Percentiles rank a stretch among this genome's conserved stretches.
Evolutionary conservation across 2,113 vertebrate genomes (phyloP).

Genomic region (Erythrolamprus reginae): DNA sequence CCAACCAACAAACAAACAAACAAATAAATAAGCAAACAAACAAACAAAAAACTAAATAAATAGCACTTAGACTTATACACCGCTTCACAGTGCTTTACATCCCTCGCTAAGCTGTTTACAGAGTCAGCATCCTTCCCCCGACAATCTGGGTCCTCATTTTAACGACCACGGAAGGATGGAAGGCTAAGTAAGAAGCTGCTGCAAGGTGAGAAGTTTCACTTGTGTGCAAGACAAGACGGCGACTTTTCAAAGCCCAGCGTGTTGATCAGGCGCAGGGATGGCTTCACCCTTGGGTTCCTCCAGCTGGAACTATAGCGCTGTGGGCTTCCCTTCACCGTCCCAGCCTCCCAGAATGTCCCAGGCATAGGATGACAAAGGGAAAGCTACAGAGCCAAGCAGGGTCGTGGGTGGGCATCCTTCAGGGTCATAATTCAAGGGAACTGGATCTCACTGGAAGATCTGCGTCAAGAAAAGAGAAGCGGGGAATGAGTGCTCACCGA

Average conservation of each 20-base stretch:
- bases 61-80: no score
- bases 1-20: no score
- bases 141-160: no score
- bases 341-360: conserved; percentile 61
- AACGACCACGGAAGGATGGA: no score
- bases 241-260: background rate
- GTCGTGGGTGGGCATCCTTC: background rate
- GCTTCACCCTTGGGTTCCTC: no score
- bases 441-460: background rate
- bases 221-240: background rate
- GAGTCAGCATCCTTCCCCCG: no score
- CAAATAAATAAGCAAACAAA: no score
- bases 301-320: conserved; percentile 22
- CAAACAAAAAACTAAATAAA: no score
- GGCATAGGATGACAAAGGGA: conserved; percentile 74
- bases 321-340: conserved; percentile 64
- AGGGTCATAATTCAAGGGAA: no score
- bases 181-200: background rate
- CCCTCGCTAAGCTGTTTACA: no score
- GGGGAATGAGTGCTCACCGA: background rate
- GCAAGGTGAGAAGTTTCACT: background rate
- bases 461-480: background rate
- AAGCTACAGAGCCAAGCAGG: conserved; percentile 50
- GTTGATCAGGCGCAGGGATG: background rate
- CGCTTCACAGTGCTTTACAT: no score